phyloP scores from a whole-genome alignment of 2,797 vertebrate genomes.

The Argya squamiceps region DNA sequence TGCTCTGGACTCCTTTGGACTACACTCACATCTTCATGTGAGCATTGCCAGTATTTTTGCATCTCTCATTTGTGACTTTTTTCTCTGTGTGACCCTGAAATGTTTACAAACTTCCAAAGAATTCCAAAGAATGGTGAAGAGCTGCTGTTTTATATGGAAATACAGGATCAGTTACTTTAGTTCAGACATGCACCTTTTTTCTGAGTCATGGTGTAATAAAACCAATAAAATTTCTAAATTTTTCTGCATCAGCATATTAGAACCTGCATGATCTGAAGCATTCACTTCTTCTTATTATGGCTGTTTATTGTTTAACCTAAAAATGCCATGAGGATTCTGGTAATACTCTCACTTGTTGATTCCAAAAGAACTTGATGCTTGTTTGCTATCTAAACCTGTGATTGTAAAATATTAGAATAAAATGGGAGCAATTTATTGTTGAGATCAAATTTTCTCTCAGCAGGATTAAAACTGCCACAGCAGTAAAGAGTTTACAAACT shows the following conservation, averaged over 20 bases:
- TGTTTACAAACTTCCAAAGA: neutral
- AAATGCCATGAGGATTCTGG: neutral
- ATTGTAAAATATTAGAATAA: conserved; percentile 68
- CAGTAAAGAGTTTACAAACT: conserved; percentile 80
- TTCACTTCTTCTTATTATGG: neutral
- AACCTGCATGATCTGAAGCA: neutral
- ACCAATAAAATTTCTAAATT: neutral
- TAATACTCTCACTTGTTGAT: neutral
- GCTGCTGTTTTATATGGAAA: neutral
- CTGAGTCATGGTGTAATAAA: neutral
- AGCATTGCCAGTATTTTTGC: neutral
- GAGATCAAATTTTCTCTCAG: conserved; percentile 64
- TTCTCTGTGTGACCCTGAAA: neutral
- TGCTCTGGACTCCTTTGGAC: neutral
- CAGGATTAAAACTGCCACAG: conserved; percentile 76
- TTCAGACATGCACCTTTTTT: neutral
- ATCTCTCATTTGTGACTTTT: neutral
- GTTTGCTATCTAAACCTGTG: conserved; percentile 55
- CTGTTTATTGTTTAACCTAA: conserved; percentile 14
- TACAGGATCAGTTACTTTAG: neutral
- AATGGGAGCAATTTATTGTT: conserved; percentile 67
- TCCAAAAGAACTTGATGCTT: conserved; percentile 36
- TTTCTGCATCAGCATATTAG: neutral
- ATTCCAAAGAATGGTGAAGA: neutral
- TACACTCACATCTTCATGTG: neutral